Base-by-base conservation (phyloP, 2,113 vertebrate genomes). In the Eptesicus fuscus region DNA sequence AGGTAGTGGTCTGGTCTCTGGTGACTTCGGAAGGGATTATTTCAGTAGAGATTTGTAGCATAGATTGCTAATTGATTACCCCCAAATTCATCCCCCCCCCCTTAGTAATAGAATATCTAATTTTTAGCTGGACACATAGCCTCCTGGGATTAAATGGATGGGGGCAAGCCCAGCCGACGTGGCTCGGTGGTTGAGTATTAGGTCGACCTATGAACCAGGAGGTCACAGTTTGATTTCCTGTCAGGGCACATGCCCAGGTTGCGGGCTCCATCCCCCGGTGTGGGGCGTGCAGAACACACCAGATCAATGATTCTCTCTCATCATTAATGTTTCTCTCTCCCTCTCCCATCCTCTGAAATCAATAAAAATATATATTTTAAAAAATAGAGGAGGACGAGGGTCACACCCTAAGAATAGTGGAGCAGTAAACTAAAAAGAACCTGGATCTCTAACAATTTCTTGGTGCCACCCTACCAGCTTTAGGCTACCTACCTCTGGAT, bases 391-490 rank as follows among this genome's bases (percentile, higher is more conserved):
- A 90, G n/a, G 63, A 92, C 16, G 73, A 65, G 7, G 10, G 53
- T 73, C 37, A 93, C 7, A 91, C 28, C 42, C n/a, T 94, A 94
- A 80, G 69, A 17, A 82, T 59, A 77, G 47, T 78, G 30, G 59
- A 70, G 9, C 13, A 47, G n/a, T 73, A 95, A 96, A 88, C n/a
- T 40, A 79, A 88, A 84, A 88, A 53, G 79, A 91, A 69, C 14
- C 13, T 37, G 56, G 28, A 82, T 76, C n/a, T 90, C 61, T 47
- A 87, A 93, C 14, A 73, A 70, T 53, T 76, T 93, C 37, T 59
- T 65, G 42, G n/a, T 65, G 47, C 71, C 53, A 79, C 47, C 5
- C 30, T 40, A 32, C 61, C 17, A 35, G 32, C 17, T 86, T 86
- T 70, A 8, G 42, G 65, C 78, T 74, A 18, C 42, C 30, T 85